Conservation (phyloP, 2,888 invertebrate species). For the Hydriomena furcata region DNA sequence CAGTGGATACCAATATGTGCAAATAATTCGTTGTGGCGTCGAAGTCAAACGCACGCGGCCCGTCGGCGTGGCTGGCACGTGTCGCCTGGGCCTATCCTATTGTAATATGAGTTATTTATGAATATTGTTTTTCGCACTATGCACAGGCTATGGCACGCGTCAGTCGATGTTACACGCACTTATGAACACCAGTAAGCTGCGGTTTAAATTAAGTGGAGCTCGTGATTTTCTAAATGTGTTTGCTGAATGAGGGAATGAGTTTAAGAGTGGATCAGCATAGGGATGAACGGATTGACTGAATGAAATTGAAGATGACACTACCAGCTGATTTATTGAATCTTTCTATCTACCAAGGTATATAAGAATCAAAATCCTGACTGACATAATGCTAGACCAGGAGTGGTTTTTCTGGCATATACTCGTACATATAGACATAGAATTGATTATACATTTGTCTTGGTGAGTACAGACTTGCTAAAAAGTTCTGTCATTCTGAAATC, state of each 20-base stretch:
- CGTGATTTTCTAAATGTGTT: conserved; percentile 28
- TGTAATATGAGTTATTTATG: conserved; percentile 77
- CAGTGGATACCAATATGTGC: conserved; percentile 56
- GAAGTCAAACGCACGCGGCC: conserved; percentile 50
- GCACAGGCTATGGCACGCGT: conserved; percentile 34
- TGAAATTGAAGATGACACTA: no score
- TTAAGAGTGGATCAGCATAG: not conserved
- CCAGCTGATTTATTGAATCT: no score
- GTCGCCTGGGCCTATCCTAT: conserved; percentile 45
- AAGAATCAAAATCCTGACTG: no score
- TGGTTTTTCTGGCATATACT: no score
- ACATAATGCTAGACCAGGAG: no score
- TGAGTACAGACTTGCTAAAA: no score
- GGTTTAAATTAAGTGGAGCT: conserved; percentile 24
- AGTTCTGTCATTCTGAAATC: no score
- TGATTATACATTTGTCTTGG: no score
- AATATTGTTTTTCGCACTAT: conserved; percentile 64
- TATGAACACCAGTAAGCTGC: conserved; percentile 30
- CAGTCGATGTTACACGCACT: conserved; percentile 26
- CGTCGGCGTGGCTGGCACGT: conserved; percentile 50
- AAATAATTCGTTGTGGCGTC: conserved; percentile 71
- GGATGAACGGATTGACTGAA: not conserved
- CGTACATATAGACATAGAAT: no score
- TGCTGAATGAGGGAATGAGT: conserved; percentile 13
- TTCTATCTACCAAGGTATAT: no score